Evolutionary conservation across 2,113 vertebrate genomes (phyloP).

Genomic region (Stegastes partitus): DNA sequence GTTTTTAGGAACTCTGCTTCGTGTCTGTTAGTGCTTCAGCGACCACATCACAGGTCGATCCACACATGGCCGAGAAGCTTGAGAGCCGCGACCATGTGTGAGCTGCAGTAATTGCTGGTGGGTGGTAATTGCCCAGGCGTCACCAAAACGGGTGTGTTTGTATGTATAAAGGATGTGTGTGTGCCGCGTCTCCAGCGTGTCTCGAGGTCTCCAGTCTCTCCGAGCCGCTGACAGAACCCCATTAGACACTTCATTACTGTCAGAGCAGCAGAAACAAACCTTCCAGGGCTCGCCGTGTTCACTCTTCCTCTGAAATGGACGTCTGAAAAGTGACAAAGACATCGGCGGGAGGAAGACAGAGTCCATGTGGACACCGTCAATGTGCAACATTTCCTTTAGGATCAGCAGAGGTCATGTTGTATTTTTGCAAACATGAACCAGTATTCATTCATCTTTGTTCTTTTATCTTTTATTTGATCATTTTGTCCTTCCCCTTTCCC

Average conservation of each 20-base stretch:
- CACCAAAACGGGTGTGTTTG: constrained; percentile 45
- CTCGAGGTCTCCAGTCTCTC: constrained; percentile 52
- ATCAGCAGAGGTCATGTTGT: background rate
- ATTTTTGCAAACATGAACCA: too few species aligned
- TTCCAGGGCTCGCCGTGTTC: constrained; percentile 3
- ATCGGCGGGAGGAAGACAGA: background rate
- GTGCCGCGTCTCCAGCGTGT: constrained; percentile 69
- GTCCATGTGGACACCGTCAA: background rate
- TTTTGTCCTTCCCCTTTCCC: background rate
- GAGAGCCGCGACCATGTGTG: constrained; percentile 66
- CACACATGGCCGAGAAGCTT: constrained; percentile 64
- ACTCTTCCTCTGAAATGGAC: background rate
- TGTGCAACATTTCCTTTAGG: too few species aligned
- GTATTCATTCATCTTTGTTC: too few species aligned
- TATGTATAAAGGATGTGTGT: constrained; percentile 43
- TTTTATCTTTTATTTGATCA: background rate
- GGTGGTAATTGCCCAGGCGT: constrained; percentile 68
- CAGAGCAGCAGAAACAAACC: constrained; percentile 51
- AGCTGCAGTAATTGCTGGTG: constrained; percentile 60
- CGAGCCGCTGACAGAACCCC: constrained; percentile 67
- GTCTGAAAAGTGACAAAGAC: background rate
- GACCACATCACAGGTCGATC: constrained; percentile 71
- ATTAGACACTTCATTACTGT: constrained; percentile 72
- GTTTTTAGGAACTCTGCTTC: constrained; percentile 53
- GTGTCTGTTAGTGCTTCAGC: constrained; percentile 62